Evolutionary conservation across 2,888 invertebrate genomes (phyloP).

Genomic region (Leptothorax acervorum): DNA sequence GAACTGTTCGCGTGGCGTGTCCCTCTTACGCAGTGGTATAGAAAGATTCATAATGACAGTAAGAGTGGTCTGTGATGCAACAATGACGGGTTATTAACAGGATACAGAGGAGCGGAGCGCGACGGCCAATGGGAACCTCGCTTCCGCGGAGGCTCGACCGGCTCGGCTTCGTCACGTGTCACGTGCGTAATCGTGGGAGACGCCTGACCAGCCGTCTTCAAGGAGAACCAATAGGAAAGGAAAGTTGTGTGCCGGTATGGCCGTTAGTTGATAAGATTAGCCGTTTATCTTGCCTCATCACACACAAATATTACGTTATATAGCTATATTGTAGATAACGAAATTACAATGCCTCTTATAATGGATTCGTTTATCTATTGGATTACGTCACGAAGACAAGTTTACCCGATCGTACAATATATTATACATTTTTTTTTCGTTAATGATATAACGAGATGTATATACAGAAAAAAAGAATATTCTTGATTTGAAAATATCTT

Average conservation of each 20-base stretch:
- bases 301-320: constrained; percentile 3
- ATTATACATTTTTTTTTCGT: not conserved
- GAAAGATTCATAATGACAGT: not conserved
- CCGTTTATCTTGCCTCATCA: constrained; percentile 10
- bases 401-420: not conserved
- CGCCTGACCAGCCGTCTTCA: constrained; percentile 18
- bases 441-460: not conserved
- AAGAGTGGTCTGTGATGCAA: not conserved
- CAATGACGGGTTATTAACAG: constrained; percentile 33
- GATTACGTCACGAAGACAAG: not conserved
- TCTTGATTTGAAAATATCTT: too few relatives aligned
- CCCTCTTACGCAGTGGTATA: not conserved
- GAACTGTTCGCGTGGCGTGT: not conserved
- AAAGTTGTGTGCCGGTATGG: constrained; percentile 33
- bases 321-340: not conserved
- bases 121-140: constrained; percentile 60
- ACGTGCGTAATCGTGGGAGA: not conserved
- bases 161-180: constrained; percentile 48
- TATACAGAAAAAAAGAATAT: not conserved
- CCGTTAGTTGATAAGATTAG: constrained; percentile 35
- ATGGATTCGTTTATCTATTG: not conserved
- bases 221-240: constrained; percentile 26
- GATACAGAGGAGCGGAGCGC: not conserved
- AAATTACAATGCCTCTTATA: not conserved
- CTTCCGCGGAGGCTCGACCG: constrained; percentile 68